Evolutionary conservation across 2,888 invertebrate genomes (phyloP), one percentile per base, ranked within the genome.

Genomic region (Drosophila maculinotata): DNA sequence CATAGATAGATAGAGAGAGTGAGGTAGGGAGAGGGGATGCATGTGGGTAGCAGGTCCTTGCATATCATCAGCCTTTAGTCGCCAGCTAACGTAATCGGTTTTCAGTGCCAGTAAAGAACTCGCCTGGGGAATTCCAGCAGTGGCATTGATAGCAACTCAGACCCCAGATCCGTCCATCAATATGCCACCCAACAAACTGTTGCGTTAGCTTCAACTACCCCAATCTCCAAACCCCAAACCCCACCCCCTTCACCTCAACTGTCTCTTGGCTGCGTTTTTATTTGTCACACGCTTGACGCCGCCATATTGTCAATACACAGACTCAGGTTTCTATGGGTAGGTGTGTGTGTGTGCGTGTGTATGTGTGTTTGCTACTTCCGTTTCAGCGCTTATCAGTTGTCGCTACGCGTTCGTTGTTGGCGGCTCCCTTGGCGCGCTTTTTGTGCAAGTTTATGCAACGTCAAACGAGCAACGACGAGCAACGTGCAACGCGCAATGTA

Each of bases 1-100:
- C 47, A 57, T 25, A 9, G 49, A 45, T 26, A 36, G 23, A 30
- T 9, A 12, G 8, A 0, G 20, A 17, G 17, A 2, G 28, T 17
- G 10, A n/a, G 12, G 7, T 28, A 5, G 38, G n/a, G 36, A 14
- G 33, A 14, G n/a, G 36, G 17, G 33, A 14, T 38, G 26, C 31
- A 28, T 36, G 35, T 15, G 57, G 5, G 20, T 41, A 23, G 25
- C 35, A 51, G 20, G 66, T 81, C 79, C 83, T 82, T 81, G 86
- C 79, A 86, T 81, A 87, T 86, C 83, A 79, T 86, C 86, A 67
- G 64, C 65, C 65, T 62, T 75, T 75, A 75, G 70, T 65, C 75
- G 79, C 79, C 65, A 74, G 78, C 73, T 68, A 77, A 63, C 85
- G 85, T 83, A 83, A 79, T 86, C 80, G 84, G 57, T 76, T 86